phyloP scores from a whole-genome alignment of 2,888 invertebrate genomes.

The Drosophila fungiperda region DNA sequence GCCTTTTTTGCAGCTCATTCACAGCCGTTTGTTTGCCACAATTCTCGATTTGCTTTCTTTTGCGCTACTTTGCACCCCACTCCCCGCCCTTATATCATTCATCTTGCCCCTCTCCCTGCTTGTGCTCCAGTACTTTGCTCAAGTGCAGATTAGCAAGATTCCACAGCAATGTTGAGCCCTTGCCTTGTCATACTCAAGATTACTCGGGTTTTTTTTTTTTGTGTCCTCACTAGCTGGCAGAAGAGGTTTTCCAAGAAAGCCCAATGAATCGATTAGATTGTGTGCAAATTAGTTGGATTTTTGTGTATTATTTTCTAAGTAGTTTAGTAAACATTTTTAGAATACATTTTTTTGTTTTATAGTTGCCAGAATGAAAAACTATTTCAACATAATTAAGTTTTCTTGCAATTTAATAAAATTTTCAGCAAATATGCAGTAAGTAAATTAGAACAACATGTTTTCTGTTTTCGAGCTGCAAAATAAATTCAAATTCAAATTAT shows the following conservation, averaged over 20 bases:
- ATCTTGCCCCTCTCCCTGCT: neutral
- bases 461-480: neutral
- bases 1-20: constrained; percentile 79
- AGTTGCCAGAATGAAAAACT: neutral
- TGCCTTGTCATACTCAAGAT: constrained; percentile 25
- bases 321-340: neutral
- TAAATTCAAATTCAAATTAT: neutral
- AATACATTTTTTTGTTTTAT: neutral
- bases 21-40: constrained; percentile 63
- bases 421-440: no score
- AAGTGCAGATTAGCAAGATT: constrained; percentile 76
- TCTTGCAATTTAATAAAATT: neutral
- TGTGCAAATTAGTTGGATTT: neutral
- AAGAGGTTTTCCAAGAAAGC: constrained; percentile 34
- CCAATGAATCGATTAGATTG: neutral
- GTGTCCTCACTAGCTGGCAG: constrained; percentile 11
- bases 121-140: constrained; percentile 56
- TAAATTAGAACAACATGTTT: neutral
- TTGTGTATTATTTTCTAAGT: neutral
- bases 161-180: constrained; percentile 58
- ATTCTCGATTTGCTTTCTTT: constrained; percentile 57
- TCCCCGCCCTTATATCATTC: neutral
- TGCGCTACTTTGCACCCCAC: neutral
- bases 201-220: constrained; percentile 23
- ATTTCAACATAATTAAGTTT: neutral